Conservation (phyloP, 2,113 vertebrate genomes). For the Chlamydotis undulata region DNA sequence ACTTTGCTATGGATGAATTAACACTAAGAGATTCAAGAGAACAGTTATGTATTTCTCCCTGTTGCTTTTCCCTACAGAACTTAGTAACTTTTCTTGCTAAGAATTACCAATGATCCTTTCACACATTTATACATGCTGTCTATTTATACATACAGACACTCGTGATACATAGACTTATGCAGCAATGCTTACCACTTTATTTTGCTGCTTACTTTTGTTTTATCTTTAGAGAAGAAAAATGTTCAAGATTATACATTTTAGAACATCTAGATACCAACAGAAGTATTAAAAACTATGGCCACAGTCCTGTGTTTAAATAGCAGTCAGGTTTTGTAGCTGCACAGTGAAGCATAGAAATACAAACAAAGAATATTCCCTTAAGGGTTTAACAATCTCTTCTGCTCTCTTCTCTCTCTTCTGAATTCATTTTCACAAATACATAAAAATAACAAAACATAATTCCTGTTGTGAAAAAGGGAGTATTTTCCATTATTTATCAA, state of each 20-base stretch:
- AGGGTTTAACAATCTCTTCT: background rate
- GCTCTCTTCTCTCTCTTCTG: background rate
- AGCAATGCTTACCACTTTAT: background rate
- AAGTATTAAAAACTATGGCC: background rate
- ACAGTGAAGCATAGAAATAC: background rate
- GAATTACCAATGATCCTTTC: background rate
- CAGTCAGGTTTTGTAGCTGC: background rate
- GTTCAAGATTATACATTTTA: background rate
- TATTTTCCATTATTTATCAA: background rate
- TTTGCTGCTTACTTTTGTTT: background rate
- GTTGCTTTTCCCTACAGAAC: background rate
- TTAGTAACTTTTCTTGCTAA: background rate
- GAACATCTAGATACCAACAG: background rate
- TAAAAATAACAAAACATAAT: background rate
- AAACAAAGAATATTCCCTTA: background rate
- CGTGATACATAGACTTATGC: background rate
- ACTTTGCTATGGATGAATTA: background rate
- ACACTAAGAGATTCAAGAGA: background rate
- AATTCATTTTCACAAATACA: background rate
- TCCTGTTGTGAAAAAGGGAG: background rate
- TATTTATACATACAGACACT: background rate
- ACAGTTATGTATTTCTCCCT: background rate
- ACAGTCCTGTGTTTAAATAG: background rate
- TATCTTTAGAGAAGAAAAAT: background rate
- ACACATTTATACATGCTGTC: background rate